phyloP scores from a whole-genome alignment of 35 echinoderm and acorn worm genomes.

The Anneissia japonica region DNA sequence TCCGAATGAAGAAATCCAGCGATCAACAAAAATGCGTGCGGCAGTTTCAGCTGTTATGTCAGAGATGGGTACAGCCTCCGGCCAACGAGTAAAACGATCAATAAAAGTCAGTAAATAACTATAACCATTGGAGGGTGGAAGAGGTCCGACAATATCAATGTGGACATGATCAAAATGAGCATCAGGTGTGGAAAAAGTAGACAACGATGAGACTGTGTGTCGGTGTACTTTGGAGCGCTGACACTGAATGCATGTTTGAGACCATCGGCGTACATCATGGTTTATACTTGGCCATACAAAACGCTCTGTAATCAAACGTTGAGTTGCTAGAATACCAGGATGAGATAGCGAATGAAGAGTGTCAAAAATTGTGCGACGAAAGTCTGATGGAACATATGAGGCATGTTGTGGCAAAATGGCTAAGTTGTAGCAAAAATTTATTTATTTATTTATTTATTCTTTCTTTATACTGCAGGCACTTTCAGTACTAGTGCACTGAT shows the following conservation, averaged over 20 bases:
- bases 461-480: no score
- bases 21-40: not conserved
- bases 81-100: not conserved
- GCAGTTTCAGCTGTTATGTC: slow-evolving; percentile 13
- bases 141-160: slow-evolving; percentile 36
- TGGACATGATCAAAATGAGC: slow-evolving; percentile 38
- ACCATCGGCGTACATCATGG: slow-evolving; percentile 32
- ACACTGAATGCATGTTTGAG: slow-evolving; percentile 19
- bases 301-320: slow-evolving; percentile 4
- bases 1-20: not conserved
- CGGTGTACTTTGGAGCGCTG: slow-evolving; percentile 35
- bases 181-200: slow-evolving; percentile 36
- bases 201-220: slow-evolving; percentile 10
- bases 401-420: no score
- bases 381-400: not conserved
- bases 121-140: slow-evolving; percentile 26
- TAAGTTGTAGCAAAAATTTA: no score
- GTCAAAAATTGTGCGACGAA: not conserved
- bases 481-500: no score
- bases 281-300: slow-evolving; percentile 28
- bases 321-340: slow-evolving; percentile 4
- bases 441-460: no score
- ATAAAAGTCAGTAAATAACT: slow-evolving; percentile 22
- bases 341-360: slow-evolving; percentile 3
- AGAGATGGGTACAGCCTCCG: not conserved